Base-by-base conservation (phyloP, 2,797 vertebrate species). In the Fistularia commersonii region DNA sequence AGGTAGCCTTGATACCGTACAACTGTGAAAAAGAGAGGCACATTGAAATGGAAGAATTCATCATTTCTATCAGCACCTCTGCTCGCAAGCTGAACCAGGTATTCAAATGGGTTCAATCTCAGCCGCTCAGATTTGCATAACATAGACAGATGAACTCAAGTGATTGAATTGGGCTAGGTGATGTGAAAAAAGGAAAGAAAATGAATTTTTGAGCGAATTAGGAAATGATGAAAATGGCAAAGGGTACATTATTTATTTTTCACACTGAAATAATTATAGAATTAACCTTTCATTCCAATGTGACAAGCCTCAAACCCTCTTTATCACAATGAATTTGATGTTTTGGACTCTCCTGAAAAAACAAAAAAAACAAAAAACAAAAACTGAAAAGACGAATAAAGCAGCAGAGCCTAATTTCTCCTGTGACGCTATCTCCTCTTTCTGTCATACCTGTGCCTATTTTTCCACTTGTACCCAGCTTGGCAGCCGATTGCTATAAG, bases 21-120 rank as follows among this genome's bases (percentile, higher is more conserved):
- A 41, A 62, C 73, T 73, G 71, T 76, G 76, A 72, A 82, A 84
- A 80, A 81, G 66, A 71, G 73, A 87, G 69, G 57, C 69, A 81
- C 74, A 76, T 50, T 86, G 80, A 89, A 89, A 87, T 23, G 65
- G 74, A 86, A 87, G 72, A 88, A 89, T 88, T 81, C 80, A 85
- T 83, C 61, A 69, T 77, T 74, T 82, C 77, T 75, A 73, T 80
- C 81, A 77, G 66, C 68, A 73, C 45, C 69, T 67, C 57, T 13
- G 81, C 77, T 89, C 74, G 48, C 39, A 54, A 81, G 65, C 72
- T 83, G 82, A 82, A 84, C 80, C 62, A 67, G 73, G 72, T 74
- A 86, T 88, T 88, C 72, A 84, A 86, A 90, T 85, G 76, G 78
- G 69, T 90, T 88, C 84, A 85, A 77, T 86, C 88, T 79, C 79